Evolutionary conservation across 2,797 vertebrate genomes (phyloP), one percentile per base, ranked within the genome.

Genomic region (Euphonia xanthogaster): DNA sequence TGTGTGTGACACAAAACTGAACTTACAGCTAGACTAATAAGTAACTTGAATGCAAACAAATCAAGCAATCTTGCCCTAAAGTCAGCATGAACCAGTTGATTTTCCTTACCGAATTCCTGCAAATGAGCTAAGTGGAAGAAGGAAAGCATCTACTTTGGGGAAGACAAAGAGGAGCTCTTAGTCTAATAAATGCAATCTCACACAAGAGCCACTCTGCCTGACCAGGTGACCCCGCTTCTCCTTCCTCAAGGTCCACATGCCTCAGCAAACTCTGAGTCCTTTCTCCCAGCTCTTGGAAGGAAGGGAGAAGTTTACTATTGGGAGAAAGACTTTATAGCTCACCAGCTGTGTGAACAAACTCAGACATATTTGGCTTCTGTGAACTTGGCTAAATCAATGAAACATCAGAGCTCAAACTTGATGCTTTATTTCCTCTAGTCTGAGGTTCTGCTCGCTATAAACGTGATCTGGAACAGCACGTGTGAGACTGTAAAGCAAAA

Each of bases 281-380:
- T 28, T 72, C 55, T 88, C 30, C 20, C 47, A 55, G 53, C 19
- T 75, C 47, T 83, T 73, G 62, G 61, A 96, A 83, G 35, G 54
- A 83, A 8, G 31, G 6, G 19, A 85, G 42, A 85, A 68, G 35
- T 57, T 83, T 90, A 42, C 51, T 55, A 39, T 0, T 1, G 48
- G 58, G n/a, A 71, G 39, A 91, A 90, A 55, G 28, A 92, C 88
- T 78, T 89, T 91, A 48, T 54, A 86, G 67, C 51, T 88, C 91
- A 89, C 87, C 93, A 93, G 81, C 89, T 93, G 90, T 61, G 79
- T 71, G 94, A 94, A 92, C 93, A 93, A 89, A 96, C 75, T 82
- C 84, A 94, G 85, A 95, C 78, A 78, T 86, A 91, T 8, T 88
- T 25, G 86, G 82, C 87, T 97, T 90, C 93, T 92, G 94, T 90